phyloP scores from a whole-genome alignment of 2,113 vertebrate genomes.

The Halcyon malimbica region DNA sequence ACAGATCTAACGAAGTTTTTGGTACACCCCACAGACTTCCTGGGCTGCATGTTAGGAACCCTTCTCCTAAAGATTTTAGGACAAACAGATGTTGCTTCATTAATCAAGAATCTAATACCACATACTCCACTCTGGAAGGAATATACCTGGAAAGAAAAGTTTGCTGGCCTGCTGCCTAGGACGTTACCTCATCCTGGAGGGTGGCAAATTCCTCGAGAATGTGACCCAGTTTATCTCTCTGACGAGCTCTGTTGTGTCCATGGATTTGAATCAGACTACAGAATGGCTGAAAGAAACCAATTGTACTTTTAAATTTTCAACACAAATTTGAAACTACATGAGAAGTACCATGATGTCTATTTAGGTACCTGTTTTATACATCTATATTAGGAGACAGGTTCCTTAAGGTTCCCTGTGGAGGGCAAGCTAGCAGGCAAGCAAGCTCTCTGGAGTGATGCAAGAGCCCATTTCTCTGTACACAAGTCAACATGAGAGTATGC shows the following conservation, averaged over 20 bases:
- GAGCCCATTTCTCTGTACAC: not conserved
- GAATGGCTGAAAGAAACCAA: slow-evolving; percentile 86
- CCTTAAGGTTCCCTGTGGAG: not conserved
- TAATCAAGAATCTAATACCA: not conserved
- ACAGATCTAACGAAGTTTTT: not conserved
- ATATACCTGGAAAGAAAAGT: not conserved
- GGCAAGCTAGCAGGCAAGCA: not conserved
- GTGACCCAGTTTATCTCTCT: slow-evolving; percentile 97
- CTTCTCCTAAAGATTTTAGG: not conserved
- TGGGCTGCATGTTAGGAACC: not conserved
- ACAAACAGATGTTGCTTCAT: not conserved
- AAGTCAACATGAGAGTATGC: not conserved
- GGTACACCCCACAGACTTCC: not conserved
- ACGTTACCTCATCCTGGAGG: slow-evolving; percentile 93
- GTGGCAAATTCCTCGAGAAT: slow-evolving; percentile 98
- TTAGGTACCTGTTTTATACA: not conserved
- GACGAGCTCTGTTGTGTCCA: slow-evolving; percentile 95
- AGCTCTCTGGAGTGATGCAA: not conserved
- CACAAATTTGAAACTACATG: not conserved
- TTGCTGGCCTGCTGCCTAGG: not conserved
- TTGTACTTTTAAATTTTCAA: not conserved
- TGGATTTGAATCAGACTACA: slow-evolving; percentile 99
- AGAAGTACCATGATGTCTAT: not conserved
- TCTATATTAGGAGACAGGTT: not conserved
- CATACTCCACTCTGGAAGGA: not conserved